These are phyloP conservation scores for Agonum fuliginosum DNA, from an alignment of 2,888 invertebrate species.

Conservation along the genomic window DNA sequence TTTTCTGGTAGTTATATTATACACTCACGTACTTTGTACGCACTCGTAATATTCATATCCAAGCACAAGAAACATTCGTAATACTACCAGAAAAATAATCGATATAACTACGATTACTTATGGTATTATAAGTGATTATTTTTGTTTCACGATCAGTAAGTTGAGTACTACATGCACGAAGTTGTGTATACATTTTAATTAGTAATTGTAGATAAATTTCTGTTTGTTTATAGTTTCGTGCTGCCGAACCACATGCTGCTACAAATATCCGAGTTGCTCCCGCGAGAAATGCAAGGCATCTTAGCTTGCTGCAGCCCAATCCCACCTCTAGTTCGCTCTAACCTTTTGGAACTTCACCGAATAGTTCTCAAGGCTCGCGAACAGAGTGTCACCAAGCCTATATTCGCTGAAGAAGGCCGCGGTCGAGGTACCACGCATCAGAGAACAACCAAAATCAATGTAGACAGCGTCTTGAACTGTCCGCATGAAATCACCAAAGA, in stretches of 20 bases:
- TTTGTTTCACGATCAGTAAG: too few relatives aligned
- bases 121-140: too few relatives aligned
- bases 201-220: constrained; percentile 15
- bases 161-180: too few relatives aligned
- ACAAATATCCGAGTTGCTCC: constrained; percentile 90
- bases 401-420: constrained; percentile 72
- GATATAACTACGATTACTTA: too few relatives aligned
- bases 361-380: constrained; percentile 83
- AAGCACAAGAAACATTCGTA: too few relatives aligned
- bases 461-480: constrained; percentile 76
- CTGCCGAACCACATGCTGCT: constrained; percentile 97
- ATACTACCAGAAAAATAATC: too few relatives aligned
- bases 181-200: too few relatives aligned
- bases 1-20: too few relatives aligned
- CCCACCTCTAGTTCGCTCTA: constrained; percentile 81
- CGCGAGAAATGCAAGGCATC: constrained; percentile 94
- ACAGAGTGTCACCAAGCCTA: constrained; percentile 79
- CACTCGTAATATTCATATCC: too few relatives aligned
- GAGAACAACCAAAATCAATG: constrained; percentile 71
- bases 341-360: constrained; percentile 77
- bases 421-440: constrained; percentile 68
- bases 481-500: constrained; percentile 78
- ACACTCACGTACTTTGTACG: too few relatives aligned
- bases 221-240: constrained; percentile 81
- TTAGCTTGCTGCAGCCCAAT: constrained; percentile 95